Evolutionary conservation across 2,888 invertebrate genomes (phyloP), one percentile per base, ranked within the genome.

Genomic region (Mesorhabditis sp.): DNA sequence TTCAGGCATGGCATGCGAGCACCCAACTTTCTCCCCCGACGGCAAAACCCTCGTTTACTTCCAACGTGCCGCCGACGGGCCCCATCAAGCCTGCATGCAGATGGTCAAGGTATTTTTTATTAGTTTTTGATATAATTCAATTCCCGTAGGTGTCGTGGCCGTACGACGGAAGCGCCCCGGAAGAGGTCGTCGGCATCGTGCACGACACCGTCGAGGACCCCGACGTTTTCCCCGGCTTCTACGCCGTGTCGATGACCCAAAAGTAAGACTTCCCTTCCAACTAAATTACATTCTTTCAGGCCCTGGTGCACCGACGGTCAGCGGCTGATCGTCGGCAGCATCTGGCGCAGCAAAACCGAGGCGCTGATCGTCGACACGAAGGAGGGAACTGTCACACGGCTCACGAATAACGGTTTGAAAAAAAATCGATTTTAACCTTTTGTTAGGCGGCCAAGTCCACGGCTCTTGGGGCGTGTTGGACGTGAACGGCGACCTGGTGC

Each of bases 401-500:
- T 82, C 5, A 79, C 80, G 7, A 82, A 81, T 68, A 72, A 72
- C 61, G 75, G 79, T 71, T 66, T 43, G 10, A 43, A 13, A 41
- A 7, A 43, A 43, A 43, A 13, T 45, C 6, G 10, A 5, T 43
- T 7, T 41, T 44, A 13, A 43, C 43, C 5, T 43, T 42, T 28
- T 7, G 13, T 42, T 66, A 6, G 42, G 15, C 70, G 73, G 65
- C 4, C 68, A 70, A 66, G 67, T 69, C 41, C 76, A 76, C 62
- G 82, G 83, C 43, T 70, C 74, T 43, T 83, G 82, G 83, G 41
- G 70, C 7, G 58, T 79, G 42, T 62, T 82, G n/a, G 84, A 84
- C 70, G 80, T 83, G 44, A 65, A 70, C 4, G 69, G 70, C 13
- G 78, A 81, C 66, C 70, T 77, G 41, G 67, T 84, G 15, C 74